Percentiles rank a stretch among this genome's conserved stretches.
Evolutionary conservation across 2,888 invertebrate species (phyloP).

Genomic region (Hypsopygia costalis): DNA sequence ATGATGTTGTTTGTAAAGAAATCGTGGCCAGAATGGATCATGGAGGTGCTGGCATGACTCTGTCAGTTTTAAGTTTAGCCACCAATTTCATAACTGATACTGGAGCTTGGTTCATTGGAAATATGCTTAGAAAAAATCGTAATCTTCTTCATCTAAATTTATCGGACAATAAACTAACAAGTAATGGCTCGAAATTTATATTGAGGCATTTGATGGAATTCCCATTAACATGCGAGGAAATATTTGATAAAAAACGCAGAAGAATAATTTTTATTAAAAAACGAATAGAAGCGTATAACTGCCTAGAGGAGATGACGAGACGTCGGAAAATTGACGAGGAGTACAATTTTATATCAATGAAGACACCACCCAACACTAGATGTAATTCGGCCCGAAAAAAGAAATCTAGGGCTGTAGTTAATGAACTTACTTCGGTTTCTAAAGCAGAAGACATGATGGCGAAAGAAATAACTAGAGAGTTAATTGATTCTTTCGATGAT

Average conservation of each 20-base stretch:
- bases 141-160: slow-evolving; percentile 43
- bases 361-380: neutral
- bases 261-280: neutral
- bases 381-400: too few relatives aligned
- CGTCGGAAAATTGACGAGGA: neutral
- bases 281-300: neutral
- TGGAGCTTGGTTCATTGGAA: slow-evolving; percentile 35
- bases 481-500: slow-evolving; percentile 30
- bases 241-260: neutral
- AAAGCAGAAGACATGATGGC: slow-evolving; percentile 14
- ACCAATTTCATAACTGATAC: slow-evolving; percentile 42
- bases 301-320: neutral
- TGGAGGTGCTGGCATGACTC: slow-evolving; percentile 24
- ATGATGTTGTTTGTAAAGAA: slow-evolving; percentile 30
- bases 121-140: slow-evolving; percentile 42
- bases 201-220: slow-evolving; percentile 26
- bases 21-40: slow-evolving; percentile 30
- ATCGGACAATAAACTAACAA: slow-evolving; percentile 42
- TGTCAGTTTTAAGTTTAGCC: slow-evolving; percentile 38
- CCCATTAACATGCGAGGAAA: neutral
- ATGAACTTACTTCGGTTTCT: too few relatives aligned
- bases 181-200: slow-evolving; percentile 35
- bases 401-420: too few relatives aligned
- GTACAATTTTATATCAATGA: neutral
- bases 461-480: slow-evolving; percentile 26